Evolutionary conservation across 2,888 invertebrate genomes (phyloP), one percentile per base, ranked within the genome.

Genomic region (Entomobrya proxima): DNA sequence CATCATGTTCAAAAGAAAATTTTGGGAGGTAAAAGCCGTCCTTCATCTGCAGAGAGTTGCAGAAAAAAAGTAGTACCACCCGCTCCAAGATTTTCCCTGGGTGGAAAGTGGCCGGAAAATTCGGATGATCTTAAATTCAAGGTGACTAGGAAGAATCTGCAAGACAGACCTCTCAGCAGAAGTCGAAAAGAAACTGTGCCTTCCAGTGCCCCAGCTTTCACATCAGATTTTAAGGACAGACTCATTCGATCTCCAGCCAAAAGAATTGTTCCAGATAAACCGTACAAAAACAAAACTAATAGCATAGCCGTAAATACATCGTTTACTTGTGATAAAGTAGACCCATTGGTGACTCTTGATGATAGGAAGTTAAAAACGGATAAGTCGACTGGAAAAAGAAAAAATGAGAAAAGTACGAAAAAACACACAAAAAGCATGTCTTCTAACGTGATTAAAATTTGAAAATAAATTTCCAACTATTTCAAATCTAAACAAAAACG

Each of bases 351-450:
- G 13, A 2, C 24, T 18, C 18, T 52, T 13, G 1, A 74, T 32
- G 32, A 18, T 2, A 44, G 24, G 0, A 55, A 55, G 24, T 21
- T 2, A 24, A 52, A 35, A 44, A 24, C 35, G 2, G 9, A 64
- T 1, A 35, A 64, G 4, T 11, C 3, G n/a, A 18, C 27, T 4
- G 61, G 0, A 15, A 37, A 44, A 5, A 24, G 55, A 24, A 11
- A 55, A 21, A 55, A 37, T 55, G 76, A 55, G 21, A 35, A 76
- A 76, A 32, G 76, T 76, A 76, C 13, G 76, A 76, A 55, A 9
- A 30, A 30, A 15, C 3, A 0, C 18, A 15, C 27, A 35, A 75
- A 52, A 35, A n/a, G n/a, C n/a, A n/a, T n/a, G n/a, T 40, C 13
- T 67, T 37, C 15, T 18, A 21, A 52, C n/a, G 21, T 52, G n/a